Evolutionary conservation across 2,113 vertebrate genomes (phyloP).

Genomic region (Toxostoma redivivum): DNA sequence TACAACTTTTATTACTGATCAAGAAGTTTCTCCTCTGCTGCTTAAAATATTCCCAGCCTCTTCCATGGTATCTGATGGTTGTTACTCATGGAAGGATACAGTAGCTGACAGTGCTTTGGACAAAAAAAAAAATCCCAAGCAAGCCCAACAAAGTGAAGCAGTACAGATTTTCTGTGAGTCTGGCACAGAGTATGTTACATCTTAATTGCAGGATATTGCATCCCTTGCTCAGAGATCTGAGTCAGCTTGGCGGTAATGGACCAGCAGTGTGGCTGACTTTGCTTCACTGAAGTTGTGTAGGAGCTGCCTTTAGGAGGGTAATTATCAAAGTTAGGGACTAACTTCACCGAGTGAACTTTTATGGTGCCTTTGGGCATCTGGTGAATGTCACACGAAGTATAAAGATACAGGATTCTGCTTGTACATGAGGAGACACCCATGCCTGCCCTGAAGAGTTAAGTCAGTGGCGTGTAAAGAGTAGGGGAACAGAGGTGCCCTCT

Average conservation of each 20-base stretch:
- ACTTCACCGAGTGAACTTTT: background rate
- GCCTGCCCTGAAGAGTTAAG: background rate
- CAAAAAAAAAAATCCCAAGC: background rate
- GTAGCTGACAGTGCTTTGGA: background rate
- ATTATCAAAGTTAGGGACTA: background rate
- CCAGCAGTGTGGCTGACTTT: background rate
- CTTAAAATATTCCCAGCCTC: background rate
- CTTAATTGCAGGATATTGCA: background rate
- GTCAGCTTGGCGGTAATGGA: background rate
- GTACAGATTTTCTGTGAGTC: background rate
- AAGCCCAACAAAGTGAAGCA: accelerated
- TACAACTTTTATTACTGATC: background rate
- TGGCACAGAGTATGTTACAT: background rate
- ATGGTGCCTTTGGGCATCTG: background rate
- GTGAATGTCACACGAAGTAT: background rate
- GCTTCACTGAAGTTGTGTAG: background rate
- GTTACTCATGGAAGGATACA: background rate
- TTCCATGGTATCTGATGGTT: background rate
- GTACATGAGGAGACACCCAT: accelerated
- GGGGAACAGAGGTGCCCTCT: background rate
- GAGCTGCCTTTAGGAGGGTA: background rate
- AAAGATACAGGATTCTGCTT: background rate
- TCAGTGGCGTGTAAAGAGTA: background rate
- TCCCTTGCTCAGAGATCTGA: background rate
- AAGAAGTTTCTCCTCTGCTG: background rate